A percentile compares a stretch with the other conserved stretches of the same genome.
These are phyloP conservation scores for Odontomyia ornata DNA, from an alignment of 2,888 invertebrate genomes.

Conservation along the genomic window DNA sequence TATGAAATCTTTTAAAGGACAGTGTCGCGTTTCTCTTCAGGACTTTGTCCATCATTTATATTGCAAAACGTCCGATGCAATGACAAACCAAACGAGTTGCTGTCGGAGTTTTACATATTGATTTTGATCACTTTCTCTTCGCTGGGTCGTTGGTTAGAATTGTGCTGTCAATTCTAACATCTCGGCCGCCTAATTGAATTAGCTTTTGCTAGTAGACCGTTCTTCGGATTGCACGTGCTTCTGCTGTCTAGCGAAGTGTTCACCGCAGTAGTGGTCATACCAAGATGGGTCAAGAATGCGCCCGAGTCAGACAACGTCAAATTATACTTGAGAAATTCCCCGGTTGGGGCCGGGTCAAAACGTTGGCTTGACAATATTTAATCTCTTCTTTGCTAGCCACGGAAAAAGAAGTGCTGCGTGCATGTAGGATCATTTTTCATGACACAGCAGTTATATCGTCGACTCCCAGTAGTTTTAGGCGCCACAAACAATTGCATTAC, in stretches of 20 bases:
- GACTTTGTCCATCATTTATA: neutral
- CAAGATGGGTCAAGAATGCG: too few relatives aligned
- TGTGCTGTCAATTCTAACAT: neutral
- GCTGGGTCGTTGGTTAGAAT: constrained; percentile 3
- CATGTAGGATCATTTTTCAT: neutral
- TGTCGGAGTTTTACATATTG: constrained; percentile 7
- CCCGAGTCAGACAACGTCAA: neutral
- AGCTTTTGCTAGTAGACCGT: neutral
- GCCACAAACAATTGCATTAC: neutral
- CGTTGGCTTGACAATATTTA: neutral
- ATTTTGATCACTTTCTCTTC: constrained; percentile 41
- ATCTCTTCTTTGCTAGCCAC: too few relatives aligned
- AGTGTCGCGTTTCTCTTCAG: neutral
- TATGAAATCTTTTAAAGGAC: neutral
- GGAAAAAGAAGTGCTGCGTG: too few relatives aligned
- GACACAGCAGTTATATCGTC: constrained; percentile 25
- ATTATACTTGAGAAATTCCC: neutral
- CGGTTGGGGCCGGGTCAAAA: neutral
- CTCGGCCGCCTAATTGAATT: constrained; percentile 34
- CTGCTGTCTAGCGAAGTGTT: too few relatives aligned
- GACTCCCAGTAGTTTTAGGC: neutral
- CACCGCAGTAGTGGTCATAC: too few relatives aligned
- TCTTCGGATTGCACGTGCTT: neutral
- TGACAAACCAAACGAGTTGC: neutral
- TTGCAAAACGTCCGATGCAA: neutral